phyloP scores from a whole-genome alignment of 2,797 vertebrate species.

The Scleropages formosus region DNA sequence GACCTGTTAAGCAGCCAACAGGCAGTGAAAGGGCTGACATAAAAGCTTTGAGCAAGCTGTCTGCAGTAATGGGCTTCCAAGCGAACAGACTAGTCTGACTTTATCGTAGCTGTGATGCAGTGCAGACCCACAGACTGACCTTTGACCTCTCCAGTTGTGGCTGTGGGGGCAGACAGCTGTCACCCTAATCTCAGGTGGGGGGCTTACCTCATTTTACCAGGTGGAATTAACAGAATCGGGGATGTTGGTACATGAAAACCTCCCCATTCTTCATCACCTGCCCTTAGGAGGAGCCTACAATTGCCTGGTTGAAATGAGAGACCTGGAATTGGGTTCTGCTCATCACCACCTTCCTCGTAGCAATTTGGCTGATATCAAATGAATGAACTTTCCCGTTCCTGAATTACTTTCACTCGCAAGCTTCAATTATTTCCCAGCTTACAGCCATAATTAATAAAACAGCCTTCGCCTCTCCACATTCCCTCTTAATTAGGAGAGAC shows the following conservation, averaged over 20 bases:
- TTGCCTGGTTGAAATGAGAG: neutral
- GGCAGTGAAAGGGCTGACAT: constrained; percentile 33
- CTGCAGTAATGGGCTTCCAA: constrained; percentile 14
- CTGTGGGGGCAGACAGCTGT: neutral
- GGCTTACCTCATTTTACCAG: too few species aligned
- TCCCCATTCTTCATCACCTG: neutral
- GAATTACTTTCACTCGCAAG: constrained; percentile 56
- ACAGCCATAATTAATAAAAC: constrained; percentile 64
- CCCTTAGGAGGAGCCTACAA: neutral
- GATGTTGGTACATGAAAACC: too few species aligned
- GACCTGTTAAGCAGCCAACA: constrained; percentile 28
- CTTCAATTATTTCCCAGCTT: constrained; percentile 68
- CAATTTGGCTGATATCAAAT: constrained; percentile 2
- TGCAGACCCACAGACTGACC: constrained; percentile 1
- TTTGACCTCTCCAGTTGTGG: neutral
- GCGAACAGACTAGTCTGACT: neutral
- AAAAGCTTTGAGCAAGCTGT: constrained; percentile 8
- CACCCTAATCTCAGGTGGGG: too few species aligned
- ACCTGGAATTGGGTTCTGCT: neutral
- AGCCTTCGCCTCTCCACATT: constrained; percentile 45
- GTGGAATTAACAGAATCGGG: too few species aligned
- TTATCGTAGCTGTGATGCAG: constrained; percentile 23
- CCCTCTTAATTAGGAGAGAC: constrained; percentile 54
- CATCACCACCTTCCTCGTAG: neutral
- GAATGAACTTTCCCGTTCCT: constrained; percentile 44